Evolutionary conservation across 2,113 vertebrate species (phyloP).

Genomic region (Boleophthalmus pectinirostris): DNA sequence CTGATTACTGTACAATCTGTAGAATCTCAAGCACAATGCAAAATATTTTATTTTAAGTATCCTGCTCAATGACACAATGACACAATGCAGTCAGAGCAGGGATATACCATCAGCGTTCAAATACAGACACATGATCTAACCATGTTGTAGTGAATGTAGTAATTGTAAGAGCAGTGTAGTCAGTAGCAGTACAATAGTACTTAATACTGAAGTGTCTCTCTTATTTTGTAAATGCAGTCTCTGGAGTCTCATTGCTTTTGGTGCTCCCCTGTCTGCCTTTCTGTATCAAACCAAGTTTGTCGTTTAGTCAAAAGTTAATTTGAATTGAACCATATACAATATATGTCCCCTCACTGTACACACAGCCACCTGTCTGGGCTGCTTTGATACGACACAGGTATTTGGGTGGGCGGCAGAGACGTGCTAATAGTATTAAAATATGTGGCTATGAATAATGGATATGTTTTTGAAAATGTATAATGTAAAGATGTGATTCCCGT

Average conservation of each 20-base stretch:
- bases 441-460: slow-evolving; percentile 89
- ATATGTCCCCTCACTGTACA: slow-evolving; percentile 16
- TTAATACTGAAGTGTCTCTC: too few relatives aligned
- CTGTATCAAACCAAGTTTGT: slow-evolving; percentile 24
- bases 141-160: too few relatives aligned
- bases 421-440: slow-evolving; percentile 81
- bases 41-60: not conserved
- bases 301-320: slow-evolving; percentile 4
- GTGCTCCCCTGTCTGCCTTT: slow-evolving; percentile 1
- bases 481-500: slow-evolving; percentile 83
- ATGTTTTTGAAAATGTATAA: slow-evolving; percentile 86
- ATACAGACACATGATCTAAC: not conserved
- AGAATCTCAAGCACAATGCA: not conserved
- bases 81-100: not conserved
- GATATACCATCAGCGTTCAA: not conserved
- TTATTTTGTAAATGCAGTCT: not conserved
- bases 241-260: not conserved
- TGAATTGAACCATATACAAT: slow-evolving; percentile 2
- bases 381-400: slow-evolving; percentile 74
- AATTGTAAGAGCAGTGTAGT: too few relatives aligned
- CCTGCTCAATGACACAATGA: not conserved
- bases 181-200: too few relatives aligned
- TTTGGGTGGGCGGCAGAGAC: slow-evolving; percentile 78
- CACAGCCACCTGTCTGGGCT: slow-evolving; percentile 24
- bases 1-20: not conserved